phyloP scores from a whole-genome alignment of 2,888 invertebrate species.

The Pycnomerus fuliginosus region DNA sequence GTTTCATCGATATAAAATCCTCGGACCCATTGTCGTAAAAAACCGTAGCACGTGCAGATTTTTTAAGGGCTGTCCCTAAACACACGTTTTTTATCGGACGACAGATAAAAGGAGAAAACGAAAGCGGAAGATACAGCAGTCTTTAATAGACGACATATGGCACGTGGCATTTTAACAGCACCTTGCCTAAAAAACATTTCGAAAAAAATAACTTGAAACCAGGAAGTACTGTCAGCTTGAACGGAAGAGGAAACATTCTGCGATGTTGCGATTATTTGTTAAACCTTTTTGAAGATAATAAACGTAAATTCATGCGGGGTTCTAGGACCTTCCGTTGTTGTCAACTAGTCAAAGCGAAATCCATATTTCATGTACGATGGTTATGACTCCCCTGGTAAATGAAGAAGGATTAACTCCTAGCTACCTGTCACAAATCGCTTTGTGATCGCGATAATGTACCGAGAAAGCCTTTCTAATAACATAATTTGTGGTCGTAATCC shows the following conservation, averaged over 20 bases:
- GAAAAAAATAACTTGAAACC: slow-evolving; percentile 19
- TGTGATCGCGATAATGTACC: not conserved
- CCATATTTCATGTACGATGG: not conserved
- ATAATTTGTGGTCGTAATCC: not conserved
- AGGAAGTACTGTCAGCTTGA: slow-evolving; percentile 31
- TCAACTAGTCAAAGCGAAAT: slow-evolving; percentile 4
- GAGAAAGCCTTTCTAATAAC: not conserved
- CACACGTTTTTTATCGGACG: slow-evolving; percentile 11
- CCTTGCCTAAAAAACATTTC: not conserved
- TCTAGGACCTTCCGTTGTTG: not conserved
- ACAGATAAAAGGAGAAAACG: slow-evolving; percentile 17
- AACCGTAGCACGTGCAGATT: slow-evolving; percentile 21
- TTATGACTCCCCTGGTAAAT: not conserved
- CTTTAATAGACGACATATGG: slow-evolving; percentile 22
- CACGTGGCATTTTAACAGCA: slow-evolving; percentile 26
- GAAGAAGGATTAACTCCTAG: not conserved
- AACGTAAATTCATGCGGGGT: slow-evolving; percentile 1
- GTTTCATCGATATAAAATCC: slow-evolving; percentile 26
- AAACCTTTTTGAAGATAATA: slow-evolving; percentile 4
- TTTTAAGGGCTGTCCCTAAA: slow-evolving; percentile 16
- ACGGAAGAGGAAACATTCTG: slow-evolving; percentile 31
- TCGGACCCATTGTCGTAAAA: slow-evolving; percentile 7
- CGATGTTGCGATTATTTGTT: slow-evolving; percentile 17
- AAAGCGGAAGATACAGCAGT: slow-evolving; percentile 17
- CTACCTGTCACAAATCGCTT: not conserved